Evolutionary conservation across 2,888 invertebrate genomes (phyloP).

Genomic region (Drosophila atroscutellata): DNA sequence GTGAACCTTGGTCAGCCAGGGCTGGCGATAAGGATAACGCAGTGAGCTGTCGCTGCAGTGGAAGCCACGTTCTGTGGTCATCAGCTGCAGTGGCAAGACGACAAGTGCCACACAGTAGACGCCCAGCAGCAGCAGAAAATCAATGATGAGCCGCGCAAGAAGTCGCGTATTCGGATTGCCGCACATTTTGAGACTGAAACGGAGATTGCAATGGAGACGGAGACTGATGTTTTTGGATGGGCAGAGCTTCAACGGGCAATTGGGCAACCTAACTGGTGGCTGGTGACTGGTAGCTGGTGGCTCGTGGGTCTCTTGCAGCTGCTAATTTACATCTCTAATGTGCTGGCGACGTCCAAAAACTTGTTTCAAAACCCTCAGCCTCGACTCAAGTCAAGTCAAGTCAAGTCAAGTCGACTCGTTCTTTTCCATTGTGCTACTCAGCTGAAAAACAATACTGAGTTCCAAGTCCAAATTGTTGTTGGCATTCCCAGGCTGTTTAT

Average conservation of each 20-base stretch:
- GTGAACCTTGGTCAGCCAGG: constrained; percentile 72
- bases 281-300: neutral
- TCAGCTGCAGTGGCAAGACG: constrained; percentile 69
- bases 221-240: constrained; percentile 13
- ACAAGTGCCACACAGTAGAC: constrained; percentile 72
- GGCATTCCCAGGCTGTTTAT: constrained; percentile 49
- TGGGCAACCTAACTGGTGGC: neutral
- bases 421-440: constrained; percentile 25
- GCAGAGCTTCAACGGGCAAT: neutral
- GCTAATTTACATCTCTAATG: constrained; percentile 50
- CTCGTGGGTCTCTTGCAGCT: constrained; percentile 26
- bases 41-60: constrained; percentile 97
- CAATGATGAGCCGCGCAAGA: constrained; percentile 75
- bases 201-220: neutral
- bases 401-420: constrained; percentile 21
- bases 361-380: constrained; percentile 38
- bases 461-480: neutral
- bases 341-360: constrained; percentile 41
- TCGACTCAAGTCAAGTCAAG: neutral
- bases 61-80: constrained; percentile 89
- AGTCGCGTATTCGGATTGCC: constrained; percentile 79
- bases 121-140: constrained; percentile 70
- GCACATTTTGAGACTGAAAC: constrained; percentile 72
- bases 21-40: constrained; percentile 89
- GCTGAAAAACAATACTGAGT: neutral